Percentiles rank a stretch among this genome's conserved stretches.
Conservation (phyloP, 1,140 invertebrate species). For the Plectus sambesii region DNA sequence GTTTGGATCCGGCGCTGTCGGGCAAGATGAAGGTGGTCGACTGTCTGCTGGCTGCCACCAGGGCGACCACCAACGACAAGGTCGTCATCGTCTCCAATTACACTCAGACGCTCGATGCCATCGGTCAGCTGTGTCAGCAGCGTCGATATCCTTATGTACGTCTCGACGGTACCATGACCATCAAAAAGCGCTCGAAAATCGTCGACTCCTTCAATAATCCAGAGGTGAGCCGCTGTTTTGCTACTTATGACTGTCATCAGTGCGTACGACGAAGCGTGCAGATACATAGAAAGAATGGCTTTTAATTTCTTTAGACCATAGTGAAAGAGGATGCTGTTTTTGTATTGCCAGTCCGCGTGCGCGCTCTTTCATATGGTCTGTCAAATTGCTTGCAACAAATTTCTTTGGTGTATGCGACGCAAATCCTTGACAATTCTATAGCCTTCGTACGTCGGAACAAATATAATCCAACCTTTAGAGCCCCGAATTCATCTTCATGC, state of each 20-base stretch:
- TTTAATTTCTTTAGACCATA: no score
- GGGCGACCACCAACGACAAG: constrained; percentile 77
- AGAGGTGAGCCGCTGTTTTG: constrained; percentile 47
- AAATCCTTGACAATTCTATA: no score
- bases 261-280: no score
- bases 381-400: no score
- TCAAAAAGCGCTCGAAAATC: constrained; percentile 89
- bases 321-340: no score
- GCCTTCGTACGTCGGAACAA: no score
- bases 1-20: constrained; percentile 49
- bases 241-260: no score
- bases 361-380: no score
- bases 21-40: constrained; percentile 91
- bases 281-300: no score
- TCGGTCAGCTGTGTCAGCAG: constrained; percentile 53
- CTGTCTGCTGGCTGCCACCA: constrained; percentile 77
- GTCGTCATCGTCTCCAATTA: constrained; percentile 98
- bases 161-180: constrained; percentile 91
- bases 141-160: constrained; percentile 63
- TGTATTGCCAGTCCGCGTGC: no score
- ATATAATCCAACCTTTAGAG: no score
- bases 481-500: constrained; percentile 82
- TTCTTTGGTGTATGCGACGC: no score
- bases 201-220: constrained; percentile 91
- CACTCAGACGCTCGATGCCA: constrained; percentile 93